A percentile compares a stretch with the other conserved stretches of the same genome.
These are phyloP conservation scores for Idaea straminata DNA, from an alignment of 2,888 invertebrate species.

Conservation along the genomic window DNA sequence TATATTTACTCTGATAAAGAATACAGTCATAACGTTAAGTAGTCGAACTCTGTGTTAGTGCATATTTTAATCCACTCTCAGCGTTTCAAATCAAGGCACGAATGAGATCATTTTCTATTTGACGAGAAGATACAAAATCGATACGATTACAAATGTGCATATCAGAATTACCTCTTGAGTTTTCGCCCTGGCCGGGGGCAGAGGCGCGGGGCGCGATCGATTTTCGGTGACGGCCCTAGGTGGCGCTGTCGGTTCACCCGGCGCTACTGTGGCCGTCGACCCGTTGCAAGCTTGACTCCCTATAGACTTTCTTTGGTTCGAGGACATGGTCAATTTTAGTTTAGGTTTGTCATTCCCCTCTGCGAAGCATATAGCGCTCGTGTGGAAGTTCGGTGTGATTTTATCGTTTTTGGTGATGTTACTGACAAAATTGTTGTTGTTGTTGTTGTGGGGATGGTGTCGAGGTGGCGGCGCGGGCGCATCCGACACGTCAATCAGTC, in stretches of 20 bases:
- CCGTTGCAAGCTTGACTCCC: conserved; percentile 41
- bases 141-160: conserved; percentile 66
- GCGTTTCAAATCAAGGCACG: conserved; percentile 45
- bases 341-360: conserved; percentile 65
- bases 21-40: conserved; percentile 21
- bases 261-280: conserved; percentile 30
- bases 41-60: conserved; percentile 48
- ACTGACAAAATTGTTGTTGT: conserved; percentile 63
- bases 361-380: conserved; percentile 73
- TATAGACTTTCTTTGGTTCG: conserved; percentile 53
- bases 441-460: conserved; percentile 30
- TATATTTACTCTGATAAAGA: conserved; percentile 24
- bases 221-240: conserved; percentile 30
- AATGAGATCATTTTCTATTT: conserved; percentile 47
- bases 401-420: conserved; percentile 65
- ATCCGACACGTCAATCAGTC: conserved; percentile 67
- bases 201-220: conserved; percentile 22
- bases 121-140: conserved; percentile 55
- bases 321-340: conserved; percentile 63
- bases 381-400: conserved; percentile 54
- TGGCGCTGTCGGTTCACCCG: conserved; percentile 38
- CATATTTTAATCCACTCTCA: conserved; percentile 48
- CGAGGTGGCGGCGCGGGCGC: conserved; percentile 70
- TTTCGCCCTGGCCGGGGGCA: conserved; percentile 40
- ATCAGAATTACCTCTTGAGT: conserved; percentile 71